phyloP scores from a whole-genome alignment of 2,888 invertebrate genomes.

The Sarcophaga caerulescens region DNA sequence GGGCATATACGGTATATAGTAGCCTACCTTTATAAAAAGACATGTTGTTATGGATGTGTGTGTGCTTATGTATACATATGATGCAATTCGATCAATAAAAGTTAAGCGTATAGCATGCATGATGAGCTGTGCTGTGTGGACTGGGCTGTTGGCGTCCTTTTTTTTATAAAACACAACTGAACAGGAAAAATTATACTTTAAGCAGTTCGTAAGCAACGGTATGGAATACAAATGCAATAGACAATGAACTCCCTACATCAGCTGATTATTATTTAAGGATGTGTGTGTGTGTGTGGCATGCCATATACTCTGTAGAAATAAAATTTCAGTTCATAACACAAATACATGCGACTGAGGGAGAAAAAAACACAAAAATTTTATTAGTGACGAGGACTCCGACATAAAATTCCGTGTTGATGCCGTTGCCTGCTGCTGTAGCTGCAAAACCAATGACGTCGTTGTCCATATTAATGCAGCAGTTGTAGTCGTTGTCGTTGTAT shows the following conservation, averaged over 20 bases:
- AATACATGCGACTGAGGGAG: constrained; percentile 7
- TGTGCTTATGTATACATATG: constrained; percentile 11
- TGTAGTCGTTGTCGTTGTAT: constrained; percentile 46
- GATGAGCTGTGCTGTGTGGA: constrained; percentile 53
- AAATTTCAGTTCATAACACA: constrained; percentile 4
- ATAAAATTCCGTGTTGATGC: constrained; percentile 50
- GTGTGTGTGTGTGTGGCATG: constrained; percentile 26
- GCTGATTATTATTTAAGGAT: not conserved
- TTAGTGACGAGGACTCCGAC: constrained; percentile 55
- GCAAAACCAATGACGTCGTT: constrained; percentile 11
- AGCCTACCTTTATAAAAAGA: constrained; percentile 15
- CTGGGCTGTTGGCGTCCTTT: constrained; percentile 38
- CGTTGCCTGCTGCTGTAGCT: constrained; percentile 10
- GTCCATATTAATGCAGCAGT: constrained; percentile 20
- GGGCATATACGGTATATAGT: not conserved
- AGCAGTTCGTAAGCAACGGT: constrained; percentile 30
- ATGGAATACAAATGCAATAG: constrained; percentile 50
- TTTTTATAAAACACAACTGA: constrained; percentile 72
- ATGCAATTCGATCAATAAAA: constrained; percentile 45
- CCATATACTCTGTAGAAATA: constrained; percentile 29
- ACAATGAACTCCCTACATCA: not conserved
- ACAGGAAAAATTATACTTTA: constrained; percentile 73
- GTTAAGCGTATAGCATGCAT: constrained; percentile 62
- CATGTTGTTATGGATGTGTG: constrained; percentile 14
- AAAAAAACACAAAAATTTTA: not conserved